Conservation (phyloP, 2,888 invertebrate genomes). For the Drosophila setosimentum region DNA sequence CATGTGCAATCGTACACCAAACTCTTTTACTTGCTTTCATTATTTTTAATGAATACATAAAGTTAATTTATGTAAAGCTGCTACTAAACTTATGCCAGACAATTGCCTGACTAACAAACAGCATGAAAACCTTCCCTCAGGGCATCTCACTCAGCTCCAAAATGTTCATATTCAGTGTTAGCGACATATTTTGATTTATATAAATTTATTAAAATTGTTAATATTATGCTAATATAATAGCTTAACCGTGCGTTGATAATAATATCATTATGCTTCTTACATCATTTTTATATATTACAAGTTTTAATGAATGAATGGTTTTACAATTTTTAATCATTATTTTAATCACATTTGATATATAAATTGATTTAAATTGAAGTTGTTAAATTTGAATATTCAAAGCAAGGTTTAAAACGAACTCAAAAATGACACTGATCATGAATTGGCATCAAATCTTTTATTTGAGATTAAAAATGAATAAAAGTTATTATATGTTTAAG, state of each 20-base stretch:
- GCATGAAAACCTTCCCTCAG: background rate
- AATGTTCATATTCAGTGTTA: background rate
- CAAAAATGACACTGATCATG: too few relatives aligned
- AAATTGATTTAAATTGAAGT: background rate
- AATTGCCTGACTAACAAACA: constrained; percentile 18
- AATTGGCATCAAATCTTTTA: background rate
- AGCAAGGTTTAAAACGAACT: too few relatives aligned
- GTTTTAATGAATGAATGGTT: too few relatives aligned
- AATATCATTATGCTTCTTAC: too few relatives aligned
- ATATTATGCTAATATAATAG: background rate
- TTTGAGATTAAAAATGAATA: too few relatives aligned
- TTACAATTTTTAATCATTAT: too few relatives aligned
- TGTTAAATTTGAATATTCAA: background rate
- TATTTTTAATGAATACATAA: constrained; percentile 56
- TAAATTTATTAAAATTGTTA: background rate
- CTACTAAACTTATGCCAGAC: constrained; percentile 16
- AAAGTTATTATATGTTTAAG: too few relatives aligned
- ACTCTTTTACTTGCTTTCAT: constrained; percentile 32
- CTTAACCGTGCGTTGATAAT: too few relatives aligned
- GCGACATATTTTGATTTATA: background rate
- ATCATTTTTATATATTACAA: too few relatives aligned
- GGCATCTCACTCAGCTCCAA: background rate
- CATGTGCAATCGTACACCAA: constrained; percentile 8
- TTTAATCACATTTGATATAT: too few relatives aligned
- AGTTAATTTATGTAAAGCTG: constrained; percentile 54